These are phyloP conservation scores for Orthosia gracilis DNA, from an alignment of 2,888 invertebrate genomes.

Conservation along the genomic window DNA sequence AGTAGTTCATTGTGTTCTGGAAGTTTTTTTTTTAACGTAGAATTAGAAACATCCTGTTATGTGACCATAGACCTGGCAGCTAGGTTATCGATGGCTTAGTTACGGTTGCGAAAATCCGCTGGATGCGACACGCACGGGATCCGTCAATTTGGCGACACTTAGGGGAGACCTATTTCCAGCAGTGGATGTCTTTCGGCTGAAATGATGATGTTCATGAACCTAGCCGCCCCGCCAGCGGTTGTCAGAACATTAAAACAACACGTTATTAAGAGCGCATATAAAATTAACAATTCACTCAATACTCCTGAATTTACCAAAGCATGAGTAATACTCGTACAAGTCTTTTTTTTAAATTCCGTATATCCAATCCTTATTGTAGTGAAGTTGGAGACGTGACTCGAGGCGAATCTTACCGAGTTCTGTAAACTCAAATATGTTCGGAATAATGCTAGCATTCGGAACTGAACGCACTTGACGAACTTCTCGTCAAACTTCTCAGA, in stretches of 20 bases:
- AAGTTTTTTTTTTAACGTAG: background rate
- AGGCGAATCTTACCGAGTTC: conserved; percentile 47
- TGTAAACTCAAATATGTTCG: conserved; percentile 60
- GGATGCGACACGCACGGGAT: too few relatives aligned
- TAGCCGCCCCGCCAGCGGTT: background rate
- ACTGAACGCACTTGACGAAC: conserved; percentile 47
- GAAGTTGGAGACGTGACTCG: conserved; percentile 49
- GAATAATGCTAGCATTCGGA: conserved; percentile 47
- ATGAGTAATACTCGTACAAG: conserved; percentile 15
- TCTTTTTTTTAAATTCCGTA: conserved; percentile 24
- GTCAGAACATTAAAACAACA: background rate
- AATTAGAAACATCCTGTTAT: background rate
- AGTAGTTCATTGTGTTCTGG: background rate
- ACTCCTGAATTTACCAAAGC: background rate
- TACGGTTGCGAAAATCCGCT: too few relatives aligned
- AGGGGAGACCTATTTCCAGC: too few relatives aligned
- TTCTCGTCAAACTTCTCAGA: conserved; percentile 36
- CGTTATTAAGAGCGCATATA: too few relatives aligned
- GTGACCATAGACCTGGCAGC: too few relatives aligned
- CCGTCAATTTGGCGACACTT: too few relatives aligned
- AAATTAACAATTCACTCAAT: background rate
- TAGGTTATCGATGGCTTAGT: too few relatives aligned
- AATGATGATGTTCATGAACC: too few relatives aligned
- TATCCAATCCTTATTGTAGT: conserved; percentile 53
- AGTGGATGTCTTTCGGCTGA: too few relatives aligned